phyloP scores from a whole-genome alignment of 2,797 vertebrate genomes.

The Nannoperca obscura region DNA sequence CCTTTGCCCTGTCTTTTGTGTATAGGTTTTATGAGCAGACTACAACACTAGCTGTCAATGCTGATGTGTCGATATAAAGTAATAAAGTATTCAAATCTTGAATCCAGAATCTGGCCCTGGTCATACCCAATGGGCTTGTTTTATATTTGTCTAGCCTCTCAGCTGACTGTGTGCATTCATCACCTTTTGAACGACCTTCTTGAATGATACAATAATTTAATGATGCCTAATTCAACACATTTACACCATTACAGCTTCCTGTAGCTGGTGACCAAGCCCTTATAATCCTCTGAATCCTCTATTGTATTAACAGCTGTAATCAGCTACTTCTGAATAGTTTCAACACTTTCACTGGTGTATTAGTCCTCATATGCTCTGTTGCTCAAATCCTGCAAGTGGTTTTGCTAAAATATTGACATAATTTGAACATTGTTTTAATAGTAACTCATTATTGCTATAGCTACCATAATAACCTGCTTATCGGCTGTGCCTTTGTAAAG shows the following conservation, averaged over 20 bases:
- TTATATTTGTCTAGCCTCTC: background rate
- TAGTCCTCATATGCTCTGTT: background rate
- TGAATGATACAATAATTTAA: background rate
- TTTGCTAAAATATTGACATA: background rate
- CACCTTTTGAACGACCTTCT: background rate
- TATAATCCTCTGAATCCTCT: no score
- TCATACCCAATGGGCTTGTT: background rate
- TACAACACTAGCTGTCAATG: background rate
- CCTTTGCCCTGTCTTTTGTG: background rate
- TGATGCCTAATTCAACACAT: background rate
- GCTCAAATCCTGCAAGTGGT: background rate
- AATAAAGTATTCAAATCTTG: background rate
- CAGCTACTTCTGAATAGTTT: background rate
- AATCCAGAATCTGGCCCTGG: background rate
- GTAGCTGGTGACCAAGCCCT: background rate
- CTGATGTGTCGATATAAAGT: background rate
- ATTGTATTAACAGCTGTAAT: background rate
- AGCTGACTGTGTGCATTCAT: background rate
- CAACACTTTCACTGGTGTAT: background rate
- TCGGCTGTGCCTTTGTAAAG: background rate
- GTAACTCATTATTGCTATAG: background rate
- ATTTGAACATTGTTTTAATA: background rate
- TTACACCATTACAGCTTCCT: background rate
- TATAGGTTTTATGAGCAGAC: slow-evolving; percentile 7
- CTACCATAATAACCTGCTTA: no score